These are phyloP conservation scores for Acromyrmex heyeri DNA, from an alignment of 1,140 invertebrate species.

Conservation along the genomic window DNA sequence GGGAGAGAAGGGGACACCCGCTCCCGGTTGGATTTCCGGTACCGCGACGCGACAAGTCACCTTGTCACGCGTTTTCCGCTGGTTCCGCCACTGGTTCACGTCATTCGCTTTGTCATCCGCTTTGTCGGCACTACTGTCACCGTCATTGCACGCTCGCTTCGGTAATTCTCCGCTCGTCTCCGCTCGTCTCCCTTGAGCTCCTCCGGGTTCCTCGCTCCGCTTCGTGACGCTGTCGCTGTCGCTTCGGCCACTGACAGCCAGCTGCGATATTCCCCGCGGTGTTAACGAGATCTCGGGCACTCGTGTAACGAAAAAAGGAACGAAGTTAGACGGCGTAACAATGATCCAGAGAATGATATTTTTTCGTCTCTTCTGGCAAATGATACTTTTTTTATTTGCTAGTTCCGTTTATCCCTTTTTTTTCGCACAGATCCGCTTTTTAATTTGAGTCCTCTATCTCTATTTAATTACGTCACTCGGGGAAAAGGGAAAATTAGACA, in stretches of 20 bases:
- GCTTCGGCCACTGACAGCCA: constrained; percentile 37
- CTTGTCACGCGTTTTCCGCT: constrained; percentile 42
- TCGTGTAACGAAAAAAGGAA: neutral
- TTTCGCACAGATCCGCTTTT: neutral
- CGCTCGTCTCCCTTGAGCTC: neutral
- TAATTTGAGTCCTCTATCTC: neutral
- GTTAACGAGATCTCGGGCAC: constrained; percentile 13
- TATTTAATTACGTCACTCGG: neutral
- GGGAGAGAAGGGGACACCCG: neutral
- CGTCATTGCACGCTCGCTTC: constrained; percentile 7
- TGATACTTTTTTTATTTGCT: neutral
- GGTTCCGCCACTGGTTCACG: constrained; percentile 11
- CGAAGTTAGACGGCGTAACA: neutral
- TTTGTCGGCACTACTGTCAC: constrained; percentile 32
- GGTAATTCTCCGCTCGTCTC: neutral
- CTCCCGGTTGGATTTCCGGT: constrained; percentile 36
- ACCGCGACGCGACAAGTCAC: constrained; percentile 21
- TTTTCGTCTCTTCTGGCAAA: neutral
- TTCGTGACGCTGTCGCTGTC: constrained; percentile 45
- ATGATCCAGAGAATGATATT: neutral
- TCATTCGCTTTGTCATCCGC: constrained; percentile 30
- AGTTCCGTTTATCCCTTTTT: neutral
- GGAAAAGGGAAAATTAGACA: neutral
- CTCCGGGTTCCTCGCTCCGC: constrained; percentile 10
- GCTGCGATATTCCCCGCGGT: constrained; percentile 19